phyloP scores from a whole-genome alignment of 2,888 invertebrate species.

The Pandemis heparana region DNA sequence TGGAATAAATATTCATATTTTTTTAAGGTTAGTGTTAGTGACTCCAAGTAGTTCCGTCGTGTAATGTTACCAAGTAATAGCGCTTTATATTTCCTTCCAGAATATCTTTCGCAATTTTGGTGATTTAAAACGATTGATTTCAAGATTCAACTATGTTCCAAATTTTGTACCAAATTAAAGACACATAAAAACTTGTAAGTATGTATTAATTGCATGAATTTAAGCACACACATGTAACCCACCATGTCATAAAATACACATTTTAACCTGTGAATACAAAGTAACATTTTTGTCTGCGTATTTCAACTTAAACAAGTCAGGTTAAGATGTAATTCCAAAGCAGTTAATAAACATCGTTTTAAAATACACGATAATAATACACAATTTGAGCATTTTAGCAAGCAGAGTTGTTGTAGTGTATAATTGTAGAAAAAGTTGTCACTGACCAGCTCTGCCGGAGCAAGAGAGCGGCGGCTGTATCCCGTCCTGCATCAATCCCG shows the following conservation, averaged over 20 bases:
- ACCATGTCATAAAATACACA: not conserved
- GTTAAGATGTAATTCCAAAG: not conserved
- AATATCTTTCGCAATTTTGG: not conserved
- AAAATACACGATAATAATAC: not conserved
- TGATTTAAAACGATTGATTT: not conserved
- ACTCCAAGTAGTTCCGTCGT: not conserved
- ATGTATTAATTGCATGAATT: too few relatives aligned
- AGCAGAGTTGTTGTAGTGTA: not conserved
- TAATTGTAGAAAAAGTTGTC: not conserved
- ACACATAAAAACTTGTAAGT: too few relatives aligned
- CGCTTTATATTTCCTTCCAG: not conserved
- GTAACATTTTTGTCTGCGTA: not conserved
- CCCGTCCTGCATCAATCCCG: slow-evolving; percentile 86
- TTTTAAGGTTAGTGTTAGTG: not conserved
- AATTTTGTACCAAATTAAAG: too few relatives aligned
- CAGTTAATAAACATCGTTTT: not conserved
- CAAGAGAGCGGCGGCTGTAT: slow-evolving; percentile 86
- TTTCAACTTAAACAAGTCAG: not conserved
- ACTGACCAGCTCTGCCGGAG: slow-evolving; percentile 88
- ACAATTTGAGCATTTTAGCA: not conserved
- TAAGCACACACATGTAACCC: too few relatives aligned
- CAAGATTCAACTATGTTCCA: too few relatives aligned
- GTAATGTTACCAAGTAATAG: not conserved
- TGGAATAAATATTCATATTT: too few relatives aligned
- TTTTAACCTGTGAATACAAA: not conserved